Conservation (phyloP, 2,888 invertebrate species). For the Lissocephala sabroskyi region DNA sequence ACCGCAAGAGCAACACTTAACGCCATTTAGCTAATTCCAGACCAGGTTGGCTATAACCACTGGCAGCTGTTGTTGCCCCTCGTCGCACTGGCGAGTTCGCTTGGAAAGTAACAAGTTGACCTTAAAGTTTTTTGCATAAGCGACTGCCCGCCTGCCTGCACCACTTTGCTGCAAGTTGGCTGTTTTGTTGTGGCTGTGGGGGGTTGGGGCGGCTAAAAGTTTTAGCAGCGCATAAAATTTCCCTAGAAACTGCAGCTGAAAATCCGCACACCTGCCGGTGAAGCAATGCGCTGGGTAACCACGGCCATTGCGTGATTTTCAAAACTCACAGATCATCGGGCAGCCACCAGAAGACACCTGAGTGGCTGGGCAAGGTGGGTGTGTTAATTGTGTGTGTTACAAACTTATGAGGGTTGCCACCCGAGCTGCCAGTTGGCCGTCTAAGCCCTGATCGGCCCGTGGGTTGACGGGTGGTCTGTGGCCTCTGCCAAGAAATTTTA, state of each 20-base stretch:
- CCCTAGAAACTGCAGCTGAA: conserved; percentile 22
- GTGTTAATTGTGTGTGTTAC: conserved; percentile 68
- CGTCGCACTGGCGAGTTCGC: not conserved
- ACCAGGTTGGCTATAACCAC: conserved; percentile 3
- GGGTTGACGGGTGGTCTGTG: too few relatives aligned
- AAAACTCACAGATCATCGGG: too few relatives aligned
- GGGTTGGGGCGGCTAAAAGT: too few relatives aligned
- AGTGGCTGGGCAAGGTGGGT: conserved; percentile 49
- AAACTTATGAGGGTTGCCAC: conserved; percentile 59
- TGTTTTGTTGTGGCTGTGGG: not conserved
- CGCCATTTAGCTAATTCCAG: conserved; percentile 40
- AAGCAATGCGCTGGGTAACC: too few relatives aligned
- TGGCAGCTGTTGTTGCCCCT: conserved; percentile 15
- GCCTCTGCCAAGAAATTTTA: conserved; percentile 52
- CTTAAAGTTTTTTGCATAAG: conserved; percentile 32
- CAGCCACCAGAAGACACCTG: conserved; percentile 21
- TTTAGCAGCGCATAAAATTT: conserved; percentile 24
- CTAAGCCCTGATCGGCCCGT: too few relatives aligned
- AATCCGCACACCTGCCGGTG: too few relatives aligned
- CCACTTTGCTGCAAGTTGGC: too few relatives aligned
- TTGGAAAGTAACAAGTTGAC: conserved; percentile 29
- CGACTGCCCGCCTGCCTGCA: conserved; percentile 6
- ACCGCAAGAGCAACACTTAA: conserved; percentile 32
- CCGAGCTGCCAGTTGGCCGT: conserved; percentile 2
- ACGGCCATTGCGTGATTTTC: too few relatives aligned